Conservation (phyloP, 2,797 vertebrate genomes). For the Cyclura pinguis region DNA sequence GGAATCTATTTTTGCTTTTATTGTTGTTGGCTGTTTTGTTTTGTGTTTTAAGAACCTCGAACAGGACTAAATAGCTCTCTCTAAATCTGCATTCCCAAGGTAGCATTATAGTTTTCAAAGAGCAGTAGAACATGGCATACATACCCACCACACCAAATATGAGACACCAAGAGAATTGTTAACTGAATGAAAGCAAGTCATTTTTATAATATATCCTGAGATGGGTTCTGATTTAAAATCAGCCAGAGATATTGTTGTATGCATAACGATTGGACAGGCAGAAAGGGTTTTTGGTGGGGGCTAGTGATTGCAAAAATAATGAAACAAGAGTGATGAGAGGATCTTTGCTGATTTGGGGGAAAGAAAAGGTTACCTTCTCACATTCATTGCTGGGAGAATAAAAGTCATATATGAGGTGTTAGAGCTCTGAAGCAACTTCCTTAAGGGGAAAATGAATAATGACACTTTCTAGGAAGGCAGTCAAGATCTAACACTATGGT, state of each 20-base stretch:
- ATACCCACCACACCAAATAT: not conserved
- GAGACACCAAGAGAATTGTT: not conserved
- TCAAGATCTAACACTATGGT: not conserved
- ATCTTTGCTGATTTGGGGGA: conserved; percentile 27
- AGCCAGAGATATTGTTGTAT: conserved; percentile 37
- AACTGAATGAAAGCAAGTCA: conserved; percentile 40
- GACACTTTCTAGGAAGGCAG: conserved; percentile 2
- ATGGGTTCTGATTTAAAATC: conserved; percentile 52
- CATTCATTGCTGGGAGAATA: conserved; percentile 42
- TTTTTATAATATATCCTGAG: conserved; percentile 34
- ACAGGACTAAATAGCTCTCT: not conserved
- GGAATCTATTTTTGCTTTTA: not conserved
- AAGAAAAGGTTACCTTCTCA: conserved; percentile 23
- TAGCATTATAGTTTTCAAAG: not conserved
- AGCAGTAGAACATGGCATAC: not conserved
- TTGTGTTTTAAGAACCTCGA: not conserved
- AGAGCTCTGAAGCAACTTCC: conserved; percentile 14
- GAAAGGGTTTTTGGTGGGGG: conserved; percentile 19
- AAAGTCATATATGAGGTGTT: conserved; percentile 15
- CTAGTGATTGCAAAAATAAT: conserved; percentile 54
- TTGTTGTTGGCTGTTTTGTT: too few species aligned
- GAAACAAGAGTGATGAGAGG: conserved; percentile 40
- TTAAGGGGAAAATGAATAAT: not conserved
- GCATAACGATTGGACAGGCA: conserved; percentile 27
- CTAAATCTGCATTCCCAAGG: not conserved